Percentiles rank a stretch among this genome's conserved stretches.
phyloP scores from a whole-genome alignment of 1,140 invertebrate species.

The Drosophila teissieri region DNA sequence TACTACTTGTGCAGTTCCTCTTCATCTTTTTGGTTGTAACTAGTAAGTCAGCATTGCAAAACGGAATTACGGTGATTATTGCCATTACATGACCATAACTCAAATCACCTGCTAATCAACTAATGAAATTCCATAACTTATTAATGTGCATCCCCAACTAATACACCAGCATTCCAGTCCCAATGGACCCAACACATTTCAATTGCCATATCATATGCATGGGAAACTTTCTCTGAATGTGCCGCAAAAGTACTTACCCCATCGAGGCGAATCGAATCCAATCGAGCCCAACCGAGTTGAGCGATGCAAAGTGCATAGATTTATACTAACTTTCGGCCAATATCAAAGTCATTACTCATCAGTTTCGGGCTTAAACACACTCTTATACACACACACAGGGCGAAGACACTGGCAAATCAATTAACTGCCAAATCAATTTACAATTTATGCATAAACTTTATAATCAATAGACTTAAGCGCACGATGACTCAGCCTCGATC shows the following conservation, averaged over 20 bases:
- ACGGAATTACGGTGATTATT: neutral
- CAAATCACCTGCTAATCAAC: conserved; percentile 15
- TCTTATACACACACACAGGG: neutral
- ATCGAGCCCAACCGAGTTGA: conserved; percentile 11
- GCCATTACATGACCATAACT: conserved; percentile 23
- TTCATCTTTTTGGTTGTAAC: too few relatives aligned
- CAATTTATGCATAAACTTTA: conserved; percentile 82
- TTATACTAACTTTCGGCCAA: conserved; percentile 39
- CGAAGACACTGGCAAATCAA: conserved; percentile 63
- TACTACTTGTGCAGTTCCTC: too few relatives aligned
- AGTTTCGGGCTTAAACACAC: conserved; percentile 31
- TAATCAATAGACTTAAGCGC: conserved; percentile 73
- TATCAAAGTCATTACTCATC: conserved; percentile 51
- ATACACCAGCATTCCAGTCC: conserved; percentile 3
- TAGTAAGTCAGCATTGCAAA: neutral
- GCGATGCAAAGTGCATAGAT: conserved; percentile 30
- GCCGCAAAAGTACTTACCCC: conserved; percentile 33
- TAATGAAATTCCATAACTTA: conserved; percentile 47
- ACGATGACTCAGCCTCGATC: conserved; percentile 6
- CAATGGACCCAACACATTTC: conserved; percentile 40
- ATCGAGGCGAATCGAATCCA: conserved; percentile 25
- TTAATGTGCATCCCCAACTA: conserved; percentile 10
- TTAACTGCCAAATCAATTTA: conserved; percentile 81
- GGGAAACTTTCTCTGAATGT: conserved; percentile 36
- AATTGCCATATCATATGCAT: conserved; percentile 42